Conservation (phyloP, 2,797 vertebrate genomes). For the Gambelia wislizenii region DNA sequence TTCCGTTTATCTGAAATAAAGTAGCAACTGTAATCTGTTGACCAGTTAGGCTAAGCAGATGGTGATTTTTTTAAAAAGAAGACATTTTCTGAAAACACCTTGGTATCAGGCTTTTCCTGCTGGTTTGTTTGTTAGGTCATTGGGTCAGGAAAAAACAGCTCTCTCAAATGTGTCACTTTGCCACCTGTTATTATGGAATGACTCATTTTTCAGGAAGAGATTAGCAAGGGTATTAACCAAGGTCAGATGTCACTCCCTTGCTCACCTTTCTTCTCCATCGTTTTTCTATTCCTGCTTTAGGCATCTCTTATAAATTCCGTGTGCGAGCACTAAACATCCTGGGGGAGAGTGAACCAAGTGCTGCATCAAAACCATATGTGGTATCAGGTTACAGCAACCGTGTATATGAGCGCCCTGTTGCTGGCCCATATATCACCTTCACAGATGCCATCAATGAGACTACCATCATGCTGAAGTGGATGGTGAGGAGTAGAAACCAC, state of each 20-base stretch:
- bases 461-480: conserved; percentile 98
- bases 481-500: conserved; percentile 79
- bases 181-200: not conserved
- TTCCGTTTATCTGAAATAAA: not conserved
- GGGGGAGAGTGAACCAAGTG: conserved; percentile 94
- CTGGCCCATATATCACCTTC: conserved; percentile 98
- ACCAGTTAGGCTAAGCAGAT: conserved; percentile 8
- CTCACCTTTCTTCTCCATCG: not conserved
- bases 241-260: not conserved
- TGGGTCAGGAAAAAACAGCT: not conserved
- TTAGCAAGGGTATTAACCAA: not conserved
- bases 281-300: conserved; percentile 70
- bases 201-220: conserved; percentile 22
- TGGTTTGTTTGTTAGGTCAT: not conserved
- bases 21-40: not conserved
- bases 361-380: conserved; percentile 91
- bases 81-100: not conserved
- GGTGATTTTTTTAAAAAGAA: conserved; percentile 13
- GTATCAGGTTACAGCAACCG: conserved; percentile 89
- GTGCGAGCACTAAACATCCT: conserved; percentile 95
- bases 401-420: conserved; percentile 88
- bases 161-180: not conserved
- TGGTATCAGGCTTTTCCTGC: not conserved
- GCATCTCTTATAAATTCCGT: conserved; percentile 94
- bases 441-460: conserved; percentile 97